These are phyloP conservation scores for Meloidogyne floridensis DNA, from an alignment of 1,140 invertebrate species.

Conservation along the genomic window DNA sequence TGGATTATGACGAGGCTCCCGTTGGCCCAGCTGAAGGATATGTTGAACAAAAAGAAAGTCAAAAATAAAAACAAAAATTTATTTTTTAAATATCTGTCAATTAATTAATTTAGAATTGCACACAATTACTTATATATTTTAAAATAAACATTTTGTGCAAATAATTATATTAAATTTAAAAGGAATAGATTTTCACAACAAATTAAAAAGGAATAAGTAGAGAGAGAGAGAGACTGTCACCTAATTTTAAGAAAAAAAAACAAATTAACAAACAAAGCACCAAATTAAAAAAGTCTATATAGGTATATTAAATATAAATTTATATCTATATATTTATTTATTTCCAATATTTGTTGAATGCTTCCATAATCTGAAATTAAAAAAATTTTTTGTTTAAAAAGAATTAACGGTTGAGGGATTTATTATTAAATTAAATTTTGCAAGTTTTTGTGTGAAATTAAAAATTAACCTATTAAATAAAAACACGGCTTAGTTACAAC, in stretches of 20 bases:
- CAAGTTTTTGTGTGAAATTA: too few species aligned
- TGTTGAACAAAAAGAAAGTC: slow-evolving; percentile 12
- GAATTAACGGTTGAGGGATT: too few species aligned
- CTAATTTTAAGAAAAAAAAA: background rate
- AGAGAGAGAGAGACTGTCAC: background rate
- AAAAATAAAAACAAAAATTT: slow-evolving; percentile 16
- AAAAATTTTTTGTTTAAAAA: background rate
- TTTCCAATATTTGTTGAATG: slow-evolving; percentile 55
- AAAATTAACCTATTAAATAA: too few species aligned
- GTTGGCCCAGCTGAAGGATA: slow-evolving; percentile 37
- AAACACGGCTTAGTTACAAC: too few species aligned
- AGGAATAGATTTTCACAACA: slow-evolving; percentile 7
- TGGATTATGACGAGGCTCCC: slow-evolving; percentile 39
- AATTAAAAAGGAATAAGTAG: slow-evolving; percentile 5
- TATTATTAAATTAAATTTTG: too few species aligned
- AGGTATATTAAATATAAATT: background rate
- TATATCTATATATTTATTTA: slow-evolving; percentile 19
- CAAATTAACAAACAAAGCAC: background rate
- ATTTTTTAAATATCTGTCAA: slow-evolving; percentile 14
- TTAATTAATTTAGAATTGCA: background rate
- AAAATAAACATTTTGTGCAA: slow-evolving; percentile 12
- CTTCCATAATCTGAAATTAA: slow-evolving; percentile 44
- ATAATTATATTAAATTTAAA: background rate
- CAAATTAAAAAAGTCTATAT: slow-evolving; percentile 16
- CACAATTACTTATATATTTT: background rate